Base-by-base conservation (phyloP, 2,888 invertebrate genomes). In the Galerucella nymphaeae region DNA sequence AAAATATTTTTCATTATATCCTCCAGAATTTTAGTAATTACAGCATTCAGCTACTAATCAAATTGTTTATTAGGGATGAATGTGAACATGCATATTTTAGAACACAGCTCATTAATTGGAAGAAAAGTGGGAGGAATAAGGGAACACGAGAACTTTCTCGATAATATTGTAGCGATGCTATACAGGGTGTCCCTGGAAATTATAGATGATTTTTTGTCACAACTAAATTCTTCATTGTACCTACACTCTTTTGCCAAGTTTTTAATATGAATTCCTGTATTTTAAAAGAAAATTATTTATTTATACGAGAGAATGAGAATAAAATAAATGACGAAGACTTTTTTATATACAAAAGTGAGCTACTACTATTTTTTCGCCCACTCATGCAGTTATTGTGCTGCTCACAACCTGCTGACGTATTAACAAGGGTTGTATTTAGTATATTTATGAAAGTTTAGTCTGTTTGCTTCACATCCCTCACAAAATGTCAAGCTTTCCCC, bases 401-500 rank as follows among this genome's bases (percentile, higher is more conserved):
- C 57, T 58, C 59, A 65, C 72, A 64, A 72, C 72, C 70, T 75
- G 75, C 72, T 75, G 67, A 61, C 67, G 59, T 68, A 66, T 68
- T 71, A 75, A 75, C 68, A 61, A 72, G 75, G 67, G 53, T 66
- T 68, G 68, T 71, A 70, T 67, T 72, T 70, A 71, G 70, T 68
- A 62, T 66, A 70, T 72, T 65, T 61, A 71, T 67, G 69, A 69
- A 75, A 70, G 64, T 65, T 58, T 72, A 72, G 66, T 61, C 42
- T 72, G 66, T 70, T 72, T 64, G 45, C 64, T 72, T 69, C 63
- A 50, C 70, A 79, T 80, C 82, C 82, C 82, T 81, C 80, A 81
- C 81, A 80, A 82, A 81, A 82, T 82, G 82, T 82, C 82, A 82
- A 81, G 77, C 80, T 79, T 78, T 78, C 82, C 81, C 79, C 77